phyloP scores from a whole-genome alignment of 2,113 vertebrate species.

The Erythrolamprus reginae region DNA sequence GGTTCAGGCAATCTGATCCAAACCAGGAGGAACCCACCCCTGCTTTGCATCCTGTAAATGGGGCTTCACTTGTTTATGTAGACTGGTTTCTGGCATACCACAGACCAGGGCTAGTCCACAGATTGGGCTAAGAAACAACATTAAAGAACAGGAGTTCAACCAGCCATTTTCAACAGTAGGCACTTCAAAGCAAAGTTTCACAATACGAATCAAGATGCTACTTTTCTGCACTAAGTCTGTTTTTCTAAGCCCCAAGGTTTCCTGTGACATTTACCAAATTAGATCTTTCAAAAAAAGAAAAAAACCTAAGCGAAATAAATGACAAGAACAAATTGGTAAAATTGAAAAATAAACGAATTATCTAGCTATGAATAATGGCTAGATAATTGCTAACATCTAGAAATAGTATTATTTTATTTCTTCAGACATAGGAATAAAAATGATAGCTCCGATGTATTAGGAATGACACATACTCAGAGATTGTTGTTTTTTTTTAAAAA shows the following conservation, averaged over 20 bases:
- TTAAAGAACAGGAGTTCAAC: background rate
- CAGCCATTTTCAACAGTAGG: background rate
- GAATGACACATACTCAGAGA: background rate
- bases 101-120: accelerated
- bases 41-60: background rate
- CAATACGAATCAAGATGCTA: background rate
- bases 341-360: background rate
- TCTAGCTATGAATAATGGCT: conserved; percentile 25
- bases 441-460: background rate
- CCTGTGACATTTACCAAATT: background rate
- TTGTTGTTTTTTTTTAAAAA: background rate
- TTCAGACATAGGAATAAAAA: conserved; percentile 15
- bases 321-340: background rate
- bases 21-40: no score
- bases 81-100: background rate
- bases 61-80: background rate
- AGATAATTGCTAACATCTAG: conserved; percentile 26
- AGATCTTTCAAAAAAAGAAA: background rate
- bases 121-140: background rate
- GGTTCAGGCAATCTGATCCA: no score
- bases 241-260: background rate
- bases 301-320: background rate
- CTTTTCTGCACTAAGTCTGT: background rate
- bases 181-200: background rate
- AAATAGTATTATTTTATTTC: background rate